Evolutionary conservation across 2,113 vertebrate species (phyloP).

Genomic region (Pungitius pungitius): DNA sequence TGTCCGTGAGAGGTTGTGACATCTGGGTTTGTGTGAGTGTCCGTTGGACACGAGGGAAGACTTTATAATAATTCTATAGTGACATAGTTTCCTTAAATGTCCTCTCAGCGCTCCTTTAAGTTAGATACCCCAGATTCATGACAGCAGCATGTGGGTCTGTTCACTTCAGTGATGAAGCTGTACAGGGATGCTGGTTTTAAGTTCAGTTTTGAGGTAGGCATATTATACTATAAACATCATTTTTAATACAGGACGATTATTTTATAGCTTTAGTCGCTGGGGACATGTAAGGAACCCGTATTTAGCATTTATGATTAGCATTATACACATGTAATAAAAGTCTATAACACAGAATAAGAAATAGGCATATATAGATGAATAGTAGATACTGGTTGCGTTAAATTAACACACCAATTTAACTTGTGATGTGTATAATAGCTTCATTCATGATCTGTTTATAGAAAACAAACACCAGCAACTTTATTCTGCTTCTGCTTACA

Average conservation of each 20-base stretch:
- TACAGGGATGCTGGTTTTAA: background rate
- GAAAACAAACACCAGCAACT: background rate
- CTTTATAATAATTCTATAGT: background rate
- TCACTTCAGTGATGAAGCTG: background rate
- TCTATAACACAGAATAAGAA: background rate
- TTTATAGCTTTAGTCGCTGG: background rate
- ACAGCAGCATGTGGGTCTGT: background rate
- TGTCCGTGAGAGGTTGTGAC: conserved; percentile 18
- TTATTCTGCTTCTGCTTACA: too few relatives aligned
- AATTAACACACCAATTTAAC: background rate
- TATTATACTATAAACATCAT: too few relatives aligned
- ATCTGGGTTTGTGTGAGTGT: conserved; percentile 7
- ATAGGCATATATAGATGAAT: background rate
- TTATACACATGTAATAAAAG: background rate
- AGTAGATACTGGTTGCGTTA: too few relatives aligned
- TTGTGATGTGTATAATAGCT: background rate
- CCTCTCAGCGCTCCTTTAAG: background rate
- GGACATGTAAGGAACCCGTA: background rate
- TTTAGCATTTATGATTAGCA: background rate
- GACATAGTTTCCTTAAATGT: background rate
- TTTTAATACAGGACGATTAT: background rate
- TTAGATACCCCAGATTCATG: background rate
- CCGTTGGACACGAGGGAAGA: conserved; percentile 7
- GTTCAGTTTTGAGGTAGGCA: background rate
- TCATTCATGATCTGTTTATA: background rate